These are phyloP conservation scores for Pyrocephalus nanus DNA, from an alignment of 2,797 vertebrate genomes.

Conservation along the genomic window DNA sequence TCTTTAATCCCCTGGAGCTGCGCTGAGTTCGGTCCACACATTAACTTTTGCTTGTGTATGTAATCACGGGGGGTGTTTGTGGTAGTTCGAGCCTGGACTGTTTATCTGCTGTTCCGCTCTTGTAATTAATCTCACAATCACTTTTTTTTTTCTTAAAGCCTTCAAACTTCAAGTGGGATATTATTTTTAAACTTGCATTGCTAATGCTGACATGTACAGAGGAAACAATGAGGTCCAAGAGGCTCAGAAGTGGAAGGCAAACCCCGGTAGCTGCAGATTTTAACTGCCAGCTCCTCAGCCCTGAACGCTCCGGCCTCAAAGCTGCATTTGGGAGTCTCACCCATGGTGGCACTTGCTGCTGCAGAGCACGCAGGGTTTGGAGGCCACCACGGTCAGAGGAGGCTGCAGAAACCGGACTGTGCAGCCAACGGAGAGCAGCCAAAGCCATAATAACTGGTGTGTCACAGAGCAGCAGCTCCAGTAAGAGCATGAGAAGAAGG, in stretches of 20 bases:
- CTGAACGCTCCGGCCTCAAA: background rate
- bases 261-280: background rate
- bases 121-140: background rate
- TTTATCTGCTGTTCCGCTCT: background rate
- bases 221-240: background rate
- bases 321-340: background rate
- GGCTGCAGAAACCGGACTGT: background rate
- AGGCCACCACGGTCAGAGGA: background rate
- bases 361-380: background rate
- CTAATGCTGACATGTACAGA: background rate
- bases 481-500: fast-evolving
- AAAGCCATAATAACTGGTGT: fast-evolving
- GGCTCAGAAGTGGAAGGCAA: background rate
- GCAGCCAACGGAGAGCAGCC: background rate
- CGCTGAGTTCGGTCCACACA: background rate
- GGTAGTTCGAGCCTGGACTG: background rate
- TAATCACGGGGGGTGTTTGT: background rate
- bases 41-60: background rate
- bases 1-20: background rate
- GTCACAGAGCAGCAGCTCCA: background rate
- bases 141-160: background rate
- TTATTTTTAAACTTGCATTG: background rate
- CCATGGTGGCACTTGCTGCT: background rate
- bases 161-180: background rate
- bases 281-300: background rate